Evolutionary conservation across 2,888 invertebrate genomes (phyloP).

Genomic region (Clepsis dumicolana): DNA sequence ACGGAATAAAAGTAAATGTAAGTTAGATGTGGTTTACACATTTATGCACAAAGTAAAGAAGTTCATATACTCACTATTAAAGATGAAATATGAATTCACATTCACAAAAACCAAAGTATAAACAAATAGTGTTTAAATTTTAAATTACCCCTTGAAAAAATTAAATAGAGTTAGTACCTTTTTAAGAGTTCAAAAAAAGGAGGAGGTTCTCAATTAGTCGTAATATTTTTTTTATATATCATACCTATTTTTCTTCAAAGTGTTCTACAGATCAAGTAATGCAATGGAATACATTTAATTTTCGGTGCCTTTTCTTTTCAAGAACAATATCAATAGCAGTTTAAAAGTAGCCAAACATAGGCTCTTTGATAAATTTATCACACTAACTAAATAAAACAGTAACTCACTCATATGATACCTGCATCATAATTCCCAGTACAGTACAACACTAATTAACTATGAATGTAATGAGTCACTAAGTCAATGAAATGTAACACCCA

Average conservation of each 20-base stretch:
- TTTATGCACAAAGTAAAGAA: no score
- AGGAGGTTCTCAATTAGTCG: no score
- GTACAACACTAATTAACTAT: neutral
- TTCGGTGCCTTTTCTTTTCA: neutral
- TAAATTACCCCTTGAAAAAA: neutral
- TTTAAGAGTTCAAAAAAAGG: no score
- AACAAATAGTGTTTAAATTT: neutral
- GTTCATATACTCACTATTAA: no score
- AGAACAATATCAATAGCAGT: neutral
- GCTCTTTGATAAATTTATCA: neutral
- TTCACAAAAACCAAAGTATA: neutral
- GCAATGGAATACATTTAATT: neutral
- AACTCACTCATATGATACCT: neutral
- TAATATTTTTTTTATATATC: no score
- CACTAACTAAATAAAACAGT: no score
- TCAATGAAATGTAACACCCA: no score
- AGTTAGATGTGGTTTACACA: neutral
- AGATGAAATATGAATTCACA: neutral
- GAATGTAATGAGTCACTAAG: neutral
- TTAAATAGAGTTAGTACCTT: neutral
- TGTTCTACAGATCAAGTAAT: neutral
- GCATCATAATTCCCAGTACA: conserved; percentile 1
- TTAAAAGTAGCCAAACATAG: neutral
- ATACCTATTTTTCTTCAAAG: no score
- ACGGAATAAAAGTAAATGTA: neutral